Base-by-base conservation (phyloP, 2,113 vertebrate species). In the Coptodon bakossiorum region DNA sequence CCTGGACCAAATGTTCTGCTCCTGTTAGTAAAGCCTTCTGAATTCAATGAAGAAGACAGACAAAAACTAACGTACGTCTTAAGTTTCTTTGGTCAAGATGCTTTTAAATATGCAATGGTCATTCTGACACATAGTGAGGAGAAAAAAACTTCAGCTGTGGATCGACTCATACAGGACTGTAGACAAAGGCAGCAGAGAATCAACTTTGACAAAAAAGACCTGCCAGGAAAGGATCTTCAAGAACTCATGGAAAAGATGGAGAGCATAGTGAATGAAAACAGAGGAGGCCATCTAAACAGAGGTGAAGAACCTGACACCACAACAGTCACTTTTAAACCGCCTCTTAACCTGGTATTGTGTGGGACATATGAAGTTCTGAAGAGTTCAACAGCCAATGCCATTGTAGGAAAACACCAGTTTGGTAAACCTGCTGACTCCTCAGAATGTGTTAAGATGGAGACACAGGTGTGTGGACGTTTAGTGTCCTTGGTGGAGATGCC, bases 1-100 rank as follows among this genome's bases (percentile, higher is more conserved):
- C 91, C 89, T 12, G 91, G 89, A 66, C 90, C 86, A 22, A 89
- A 92, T 19, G 73, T 91, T 5, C 7, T 88, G 0, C 86, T 93
- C 71, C 68, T 92, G 2, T 10, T 91, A 4, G 71, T 84, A n/a
- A 91, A 81, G 22, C 76, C 90, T 14, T 66, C 12, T 6, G 80
- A 89, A 2, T 93, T 91, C 68, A 85, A 1, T 1, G 73, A 83
- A 9, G 3, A 63, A 1, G 54, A 87, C 68, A 40, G 5, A 31
- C 10, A 53, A 1, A 76, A 63, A 14, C 31, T 87, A 4, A 53
- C 12, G 19, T 61, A 22, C 6, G 29, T 82, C 43, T 9, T 53
- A 27, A 87, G 80, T 5, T 87, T 82, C 31, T 83, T 83, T 7
- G 68, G 86, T 12, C 66, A 50, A 31, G 54, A 63, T 24, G 54